These are phyloP conservation scores for Rallus crepitans DNA, from an alignment of 2,797 vertebrate genomes.

Conservation along the genomic window DNA sequence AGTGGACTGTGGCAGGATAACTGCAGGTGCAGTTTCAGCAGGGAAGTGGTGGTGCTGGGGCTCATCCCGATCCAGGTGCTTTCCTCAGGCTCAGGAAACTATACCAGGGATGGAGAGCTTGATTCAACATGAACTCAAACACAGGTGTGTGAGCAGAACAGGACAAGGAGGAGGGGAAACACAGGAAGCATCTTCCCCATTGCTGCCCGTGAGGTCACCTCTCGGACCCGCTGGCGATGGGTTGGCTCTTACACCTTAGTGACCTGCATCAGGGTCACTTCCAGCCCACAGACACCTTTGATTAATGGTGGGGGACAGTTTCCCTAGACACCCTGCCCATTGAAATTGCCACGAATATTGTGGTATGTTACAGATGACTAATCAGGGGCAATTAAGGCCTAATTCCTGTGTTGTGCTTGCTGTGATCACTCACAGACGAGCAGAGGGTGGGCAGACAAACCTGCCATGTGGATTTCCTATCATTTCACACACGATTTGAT, in stretches of 20 bases:
- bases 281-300: neutral
- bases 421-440: accelerated
- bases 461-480: neutral
- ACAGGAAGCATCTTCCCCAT: neutral
- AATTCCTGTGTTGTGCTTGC: neutral
- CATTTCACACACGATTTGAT: neutral
- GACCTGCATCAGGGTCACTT: neutral
- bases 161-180: accelerated
- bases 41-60: neutral
- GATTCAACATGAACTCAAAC: accelerated
- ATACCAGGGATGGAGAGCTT: accelerated
- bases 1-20: accelerated
- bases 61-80: neutral
- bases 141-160: accelerated
- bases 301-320: accelerated
- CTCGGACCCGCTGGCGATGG: accelerated
- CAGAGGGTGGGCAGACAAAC: neutral
- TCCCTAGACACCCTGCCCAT: neutral
- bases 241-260: accelerated
- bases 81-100: neutral
- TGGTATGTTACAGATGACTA: neutral
- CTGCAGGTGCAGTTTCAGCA: neutral
- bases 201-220: accelerated
- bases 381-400: slow-evolving; percentile 9
- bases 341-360: neutral